Conservation (phyloP, 2,113 vertebrate genomes). For the Paramisgurnus dabryanus region DNA sequence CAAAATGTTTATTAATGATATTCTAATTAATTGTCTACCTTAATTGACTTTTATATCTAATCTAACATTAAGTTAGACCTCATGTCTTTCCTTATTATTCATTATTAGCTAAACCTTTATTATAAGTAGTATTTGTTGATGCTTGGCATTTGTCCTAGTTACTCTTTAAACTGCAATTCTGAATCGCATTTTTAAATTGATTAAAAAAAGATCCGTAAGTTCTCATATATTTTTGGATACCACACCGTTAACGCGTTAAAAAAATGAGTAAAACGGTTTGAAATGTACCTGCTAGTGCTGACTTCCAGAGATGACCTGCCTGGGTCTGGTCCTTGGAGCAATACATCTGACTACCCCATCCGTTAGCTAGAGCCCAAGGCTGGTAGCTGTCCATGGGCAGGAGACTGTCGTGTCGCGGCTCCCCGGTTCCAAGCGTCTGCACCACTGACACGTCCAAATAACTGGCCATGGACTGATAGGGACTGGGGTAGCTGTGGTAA, state of each 20-base stretch:
- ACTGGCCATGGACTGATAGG: constrained; percentile 88
- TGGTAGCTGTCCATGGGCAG: constrained; percentile 90
- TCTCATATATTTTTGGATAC: background rate
- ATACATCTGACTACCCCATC: constrained; percentile 91
- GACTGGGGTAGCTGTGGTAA: constrained; percentile 87
- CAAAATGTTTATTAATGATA: constrained; percentile 42
- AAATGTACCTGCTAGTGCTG: constrained; percentile 85
- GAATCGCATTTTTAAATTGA: too few relatives aligned
- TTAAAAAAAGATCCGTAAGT: background rate
- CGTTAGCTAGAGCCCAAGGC: constrained; percentile 86
- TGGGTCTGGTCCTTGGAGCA: constrained; percentile 90
- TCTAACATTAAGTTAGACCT: background rate
- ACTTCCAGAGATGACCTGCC: constrained; percentile 86
- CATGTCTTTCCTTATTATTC: background rate
- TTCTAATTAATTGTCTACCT: constrained; percentile 21
- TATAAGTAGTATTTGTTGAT: too few relatives aligned
- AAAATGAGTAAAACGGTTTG: background rate
- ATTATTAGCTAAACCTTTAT: too few relatives aligned
- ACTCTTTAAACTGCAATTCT: too few relatives aligned
- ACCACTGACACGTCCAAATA: constrained; percentile 94
- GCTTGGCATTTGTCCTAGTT: too few relatives aligned
- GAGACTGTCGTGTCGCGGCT: constrained; percentile 84
- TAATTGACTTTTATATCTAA: background rate
- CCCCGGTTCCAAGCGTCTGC: constrained; percentile 80
- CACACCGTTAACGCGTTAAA: too few relatives aligned